Evolutionary conservation across 1,140 invertebrate genomes (phyloP).

Genomic region (Phenacoccus solenopsis): DNA sequence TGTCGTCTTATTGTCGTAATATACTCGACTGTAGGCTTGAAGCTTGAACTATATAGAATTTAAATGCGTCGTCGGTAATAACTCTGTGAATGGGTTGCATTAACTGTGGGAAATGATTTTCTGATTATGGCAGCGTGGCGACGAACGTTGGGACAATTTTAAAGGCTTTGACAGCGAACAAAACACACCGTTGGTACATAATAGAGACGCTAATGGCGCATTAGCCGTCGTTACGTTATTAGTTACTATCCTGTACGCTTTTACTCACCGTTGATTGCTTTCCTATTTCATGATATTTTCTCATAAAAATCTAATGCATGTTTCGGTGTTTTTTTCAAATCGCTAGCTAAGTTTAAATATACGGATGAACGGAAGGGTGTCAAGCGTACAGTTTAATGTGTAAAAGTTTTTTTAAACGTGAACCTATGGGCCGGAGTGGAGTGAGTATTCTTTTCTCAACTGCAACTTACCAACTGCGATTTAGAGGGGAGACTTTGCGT

Average conservation of each 20-base stretch:
- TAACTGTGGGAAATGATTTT: slow-evolving; percentile 6
- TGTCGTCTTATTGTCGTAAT: background rate
- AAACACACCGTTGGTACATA: background rate
- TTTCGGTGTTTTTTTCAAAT: background rate
- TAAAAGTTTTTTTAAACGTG: too few relatives aligned
- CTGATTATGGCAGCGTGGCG: background rate
- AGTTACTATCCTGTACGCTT: background rate
- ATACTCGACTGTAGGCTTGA: too few relatives aligned
- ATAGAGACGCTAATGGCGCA: background rate
- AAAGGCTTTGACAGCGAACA: background rate
- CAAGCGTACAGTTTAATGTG: too few relatives aligned
- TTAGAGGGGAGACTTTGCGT: too few relatives aligned
- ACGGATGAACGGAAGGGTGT: too few relatives aligned
- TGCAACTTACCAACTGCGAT: too few relatives aligned
- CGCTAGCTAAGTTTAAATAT: too few relatives aligned
- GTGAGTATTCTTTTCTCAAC: too few relatives aligned
- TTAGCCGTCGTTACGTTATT: background rate
- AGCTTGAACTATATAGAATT: background rate
- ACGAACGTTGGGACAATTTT: background rate
- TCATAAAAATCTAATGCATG: background rate
- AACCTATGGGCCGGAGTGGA: too few relatives aligned
- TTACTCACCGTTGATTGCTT: background rate
- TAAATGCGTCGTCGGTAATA: background rate
- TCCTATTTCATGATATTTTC: slow-evolving; percentile 3
- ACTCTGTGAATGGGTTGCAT: background rate